Conservation (phyloP, 2,113 vertebrate genomes). For the Rhinoderma darwinii region DNA sequence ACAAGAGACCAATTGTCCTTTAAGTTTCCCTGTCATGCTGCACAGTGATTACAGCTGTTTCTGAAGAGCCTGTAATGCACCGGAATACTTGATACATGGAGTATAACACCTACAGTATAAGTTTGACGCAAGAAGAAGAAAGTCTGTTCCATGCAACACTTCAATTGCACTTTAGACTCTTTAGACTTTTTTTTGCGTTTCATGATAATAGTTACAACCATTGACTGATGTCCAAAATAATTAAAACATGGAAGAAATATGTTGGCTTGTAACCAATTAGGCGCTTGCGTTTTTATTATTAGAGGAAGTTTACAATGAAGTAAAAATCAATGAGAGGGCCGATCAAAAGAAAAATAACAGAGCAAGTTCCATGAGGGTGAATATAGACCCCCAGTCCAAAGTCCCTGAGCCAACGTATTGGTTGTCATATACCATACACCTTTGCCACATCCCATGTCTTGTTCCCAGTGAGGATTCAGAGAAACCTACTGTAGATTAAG, state of each 20-base stretch:
- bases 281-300: not conserved
- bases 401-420: too few relatives aligned
- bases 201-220: not conserved
- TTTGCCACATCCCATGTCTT: too few relatives aligned
- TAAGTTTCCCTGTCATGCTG: slow-evolving; percentile 41
- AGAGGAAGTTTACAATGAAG: not conserved
- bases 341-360: not conserved
- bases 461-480: too few relatives aligned
- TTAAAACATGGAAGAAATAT: not conserved
- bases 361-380: not conserved
- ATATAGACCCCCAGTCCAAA: not conserved
- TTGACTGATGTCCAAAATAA: not conserved
- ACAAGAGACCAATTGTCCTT: slow-evolving; percentile 49
- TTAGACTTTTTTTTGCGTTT: not conserved
- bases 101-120: not conserved
- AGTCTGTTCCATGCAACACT: not conserved
- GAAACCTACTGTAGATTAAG: too few relatives aligned
- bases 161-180: not conserved
- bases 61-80: not conserved
- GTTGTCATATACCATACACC: too few relatives aligned
- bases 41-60: slow-evolving; percentile 41
- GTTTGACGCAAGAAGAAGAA: not conserved
- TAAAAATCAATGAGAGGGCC: not conserved
- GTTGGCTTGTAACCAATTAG: too few relatives aligned
- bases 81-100: slow-evolving; percentile 12